Evolutionary conservation across 2,888 invertebrate species (phyloP).

Genomic region (Alviniconcha strummeri): DNA sequence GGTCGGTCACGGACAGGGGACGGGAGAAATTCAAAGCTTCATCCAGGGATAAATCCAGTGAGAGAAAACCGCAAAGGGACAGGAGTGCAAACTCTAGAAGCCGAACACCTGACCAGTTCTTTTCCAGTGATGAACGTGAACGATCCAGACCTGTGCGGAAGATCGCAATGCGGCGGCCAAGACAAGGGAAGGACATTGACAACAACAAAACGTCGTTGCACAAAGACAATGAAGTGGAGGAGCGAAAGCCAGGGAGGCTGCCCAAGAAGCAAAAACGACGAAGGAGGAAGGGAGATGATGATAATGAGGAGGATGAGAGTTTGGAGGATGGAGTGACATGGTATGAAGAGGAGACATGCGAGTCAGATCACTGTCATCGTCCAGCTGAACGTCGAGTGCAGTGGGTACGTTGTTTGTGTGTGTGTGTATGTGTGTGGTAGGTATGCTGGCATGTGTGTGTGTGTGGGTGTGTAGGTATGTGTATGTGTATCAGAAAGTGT

Average conservation of each 20-base stretch:
- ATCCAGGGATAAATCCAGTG: neutral
- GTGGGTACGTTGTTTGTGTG: constrained; percentile 49
- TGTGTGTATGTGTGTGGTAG: neutral
- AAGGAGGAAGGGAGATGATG: constrained; percentile 13
- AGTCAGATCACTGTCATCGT: constrained; percentile 53
- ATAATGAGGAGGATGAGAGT: constrained; percentile 37
- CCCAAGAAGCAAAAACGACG: neutral
- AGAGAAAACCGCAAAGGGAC: neutral
- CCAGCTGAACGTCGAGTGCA: constrained; percentile 53
- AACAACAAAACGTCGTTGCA: neutral
- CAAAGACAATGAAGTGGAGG: constrained; percentile 16
- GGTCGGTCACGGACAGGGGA: no score
- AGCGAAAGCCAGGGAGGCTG: neutral
- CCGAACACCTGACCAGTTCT: neutral
- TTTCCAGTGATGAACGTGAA: neutral
- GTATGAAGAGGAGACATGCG: constrained; percentile 61
- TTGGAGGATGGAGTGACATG: constrained; percentile 56
- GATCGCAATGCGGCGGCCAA: constrained; percentile 7
- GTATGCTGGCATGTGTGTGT: neutral
- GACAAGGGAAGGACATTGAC: neutral
- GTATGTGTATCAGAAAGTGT: neutral
- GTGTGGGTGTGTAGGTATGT: neutral
- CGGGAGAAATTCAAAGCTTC: no score
- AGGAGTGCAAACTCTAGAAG: neutral
- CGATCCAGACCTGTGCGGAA: constrained; percentile 19